These are phyloP conservation scores for Hermaeophaga mercurialis DNA, from an alignment of 2,888 invertebrate genomes.

Conservation along the genomic window DNA sequence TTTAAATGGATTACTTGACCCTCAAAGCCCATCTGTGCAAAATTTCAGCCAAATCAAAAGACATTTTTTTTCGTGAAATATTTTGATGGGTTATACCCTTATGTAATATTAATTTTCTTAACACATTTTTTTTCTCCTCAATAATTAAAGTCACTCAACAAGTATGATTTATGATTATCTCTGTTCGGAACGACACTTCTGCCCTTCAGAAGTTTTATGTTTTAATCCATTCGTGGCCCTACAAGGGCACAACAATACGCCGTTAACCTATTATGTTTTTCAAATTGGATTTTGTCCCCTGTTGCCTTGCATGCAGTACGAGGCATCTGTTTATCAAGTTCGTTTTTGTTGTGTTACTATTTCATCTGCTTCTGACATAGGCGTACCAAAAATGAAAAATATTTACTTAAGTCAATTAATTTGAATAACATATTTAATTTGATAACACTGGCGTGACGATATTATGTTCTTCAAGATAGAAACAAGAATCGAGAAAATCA, in stretches of 20 bases:
- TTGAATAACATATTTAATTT: too few relatives aligned
- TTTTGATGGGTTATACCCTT: too few relatives aligned
- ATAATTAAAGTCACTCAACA: conserved; percentile 16
- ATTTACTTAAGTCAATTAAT: too few relatives aligned
- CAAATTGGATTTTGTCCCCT: conserved; percentile 26
- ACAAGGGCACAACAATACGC: conserved; percentile 14
- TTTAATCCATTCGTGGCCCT: conserved; percentile 21
- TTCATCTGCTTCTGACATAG: conserved; percentile 19
- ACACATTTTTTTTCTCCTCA: conserved; percentile 3
- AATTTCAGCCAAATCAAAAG: too few relatives aligned
- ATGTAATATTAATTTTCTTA: too few relatives aligned
- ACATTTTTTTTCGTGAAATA: too few relatives aligned
- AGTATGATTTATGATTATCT: conserved; percentile 19
- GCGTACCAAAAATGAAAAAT: too few relatives aligned
- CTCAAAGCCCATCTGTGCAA: too few relatives aligned
- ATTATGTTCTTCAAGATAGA: too few relatives aligned
- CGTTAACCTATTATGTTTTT: conserved; percentile 25
- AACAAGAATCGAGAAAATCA: too few relatives aligned
- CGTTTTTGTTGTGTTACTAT: conserved; percentile 24
- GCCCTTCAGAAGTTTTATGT: conserved; percentile 8
- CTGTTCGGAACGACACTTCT: conserved; percentile 3
- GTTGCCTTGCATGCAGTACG: conserved; percentile 24
- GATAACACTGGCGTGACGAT: too few relatives aligned
- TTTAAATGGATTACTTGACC: too few relatives aligned
- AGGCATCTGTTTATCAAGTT: conserved; percentile 21